Conservation (phyloP, 2,113 vertebrate genomes). For the Bothrops jararaca region DNA sequence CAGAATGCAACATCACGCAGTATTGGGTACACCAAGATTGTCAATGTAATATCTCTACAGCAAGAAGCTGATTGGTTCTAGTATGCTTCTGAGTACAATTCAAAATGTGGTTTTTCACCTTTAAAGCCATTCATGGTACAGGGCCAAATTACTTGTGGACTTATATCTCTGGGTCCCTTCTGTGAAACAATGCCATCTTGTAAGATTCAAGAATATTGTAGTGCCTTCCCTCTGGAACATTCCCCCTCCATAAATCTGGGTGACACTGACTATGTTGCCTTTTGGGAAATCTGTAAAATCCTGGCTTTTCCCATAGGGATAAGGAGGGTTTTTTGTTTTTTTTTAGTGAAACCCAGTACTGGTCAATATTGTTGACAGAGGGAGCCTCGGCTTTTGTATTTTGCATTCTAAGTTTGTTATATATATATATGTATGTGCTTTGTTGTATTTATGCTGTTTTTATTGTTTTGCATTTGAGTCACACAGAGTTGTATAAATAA, state of each 20-base stretch:
- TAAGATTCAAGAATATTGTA: neutral
- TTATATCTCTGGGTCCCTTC: neutral
- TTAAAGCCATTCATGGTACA: neutral
- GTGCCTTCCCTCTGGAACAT: neutral
- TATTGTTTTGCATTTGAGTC: neutral
- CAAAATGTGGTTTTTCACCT: neutral
- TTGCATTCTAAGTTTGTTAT: neutral
- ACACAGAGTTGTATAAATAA: neutral
- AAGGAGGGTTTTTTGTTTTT: neutral
- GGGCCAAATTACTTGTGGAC: neutral
- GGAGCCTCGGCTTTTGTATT: neutral
- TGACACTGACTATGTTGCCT: neutral
- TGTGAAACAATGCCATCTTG: neutral
- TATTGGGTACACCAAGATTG: neutral
- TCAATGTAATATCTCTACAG: neutral
- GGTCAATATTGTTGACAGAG: neutral
- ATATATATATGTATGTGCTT: neutral
- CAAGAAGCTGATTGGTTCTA: neutral
- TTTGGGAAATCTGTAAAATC: neutral
- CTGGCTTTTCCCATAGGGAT: neutral
- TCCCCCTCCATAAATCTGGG: neutral
- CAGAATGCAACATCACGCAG: neutral
- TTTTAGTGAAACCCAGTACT: neutral
- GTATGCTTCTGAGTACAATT: neutral
- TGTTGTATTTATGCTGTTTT: neutral